Conservation (phyloP, 1,140 invertebrate species). For the Sycobia sp. region DNA sequence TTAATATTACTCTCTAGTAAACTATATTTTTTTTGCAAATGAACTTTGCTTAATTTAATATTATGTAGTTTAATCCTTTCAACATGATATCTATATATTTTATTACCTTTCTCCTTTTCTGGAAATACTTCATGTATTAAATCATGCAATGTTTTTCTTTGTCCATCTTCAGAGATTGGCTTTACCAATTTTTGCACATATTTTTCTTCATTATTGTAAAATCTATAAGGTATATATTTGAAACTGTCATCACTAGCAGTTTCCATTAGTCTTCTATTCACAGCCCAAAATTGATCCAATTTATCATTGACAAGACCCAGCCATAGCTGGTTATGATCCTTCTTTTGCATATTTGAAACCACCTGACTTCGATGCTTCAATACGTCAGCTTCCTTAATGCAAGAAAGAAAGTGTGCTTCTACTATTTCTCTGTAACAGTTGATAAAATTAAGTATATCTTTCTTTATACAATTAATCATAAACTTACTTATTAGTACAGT, state of each 20-base stretch:
- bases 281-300: slow-evolving; percentile 98
- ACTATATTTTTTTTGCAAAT: no score
- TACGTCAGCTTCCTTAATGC: slow-evolving; percentile 96
- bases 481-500: slow-evolving; percentile 76
- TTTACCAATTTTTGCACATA: slow-evolving; percentile 79
- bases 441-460: not conserved
- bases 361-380: slow-evolving; percentile 92
- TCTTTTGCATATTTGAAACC: slow-evolving; percentile 94
- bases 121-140: slow-evolving; percentile 75
- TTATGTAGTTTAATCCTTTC: no score
- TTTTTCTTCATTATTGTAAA: slow-evolving; percentile 80
- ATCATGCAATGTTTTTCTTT: slow-evolving; percentile 74
- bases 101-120: slow-evolving; percentile 61
- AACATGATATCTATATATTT: no score
- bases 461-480: not conserved
- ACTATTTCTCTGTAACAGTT: slow-evolving; percentile 79
- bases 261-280: slow-evolving; percentile 96
- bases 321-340: slow-evolving; percentile 97
- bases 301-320: slow-evolving; percentile 93
- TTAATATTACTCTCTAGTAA: no score
- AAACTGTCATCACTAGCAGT: slow-evolving; percentile 77
- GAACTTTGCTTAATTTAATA: no score
- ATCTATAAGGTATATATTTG: slow-evolving; percentile 90
- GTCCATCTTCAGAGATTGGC: slow-evolving; percentile 75
- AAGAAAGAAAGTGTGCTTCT: slow-evolving; percentile 92